Evolutionary conservation across 1,140 invertebrate species (phyloP), one percentile per base, ranked within the genome.

Genomic region (Tetraneura akinire): DNA sequence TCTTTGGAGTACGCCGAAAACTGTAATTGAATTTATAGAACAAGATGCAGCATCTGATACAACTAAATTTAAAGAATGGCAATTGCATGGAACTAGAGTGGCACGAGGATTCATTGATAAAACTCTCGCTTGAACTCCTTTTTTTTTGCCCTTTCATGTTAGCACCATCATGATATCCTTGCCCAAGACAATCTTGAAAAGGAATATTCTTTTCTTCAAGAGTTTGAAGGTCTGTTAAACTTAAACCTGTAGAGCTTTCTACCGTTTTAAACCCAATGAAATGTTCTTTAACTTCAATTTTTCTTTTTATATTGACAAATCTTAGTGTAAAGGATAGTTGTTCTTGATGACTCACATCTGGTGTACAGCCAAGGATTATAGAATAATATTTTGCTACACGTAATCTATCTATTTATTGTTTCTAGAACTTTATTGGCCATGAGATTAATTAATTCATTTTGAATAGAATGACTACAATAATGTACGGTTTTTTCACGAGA

Each of bases 361-460:
- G 82, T 23, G 84, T 85, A 71, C 82, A 83, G 64, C 83, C 82
- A 60, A 84, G 80, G 47, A 84, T 83, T 37, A 85, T 82, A n/a
- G 83, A 81, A 74, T 78, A 85, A 82, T 84, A 84, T 81, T 84
- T 84, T 74, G 70, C 26, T 47, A 62, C 68, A 81, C 55, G 5
- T 55, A 55, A 55, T 55, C 53, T 55, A 55, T 55, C 53, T 55
- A 55, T n/a, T 55, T 55, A 55, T 55, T 55, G 53, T 55, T 55
- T 55, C 14, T 55, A 55, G 21, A 55, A 55, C 53, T 55, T 55
- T 55, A 55, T 55, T 55, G 53, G 16, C 53, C 53, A 55, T 55
- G 53, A 8, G 53, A 55, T 55, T 55, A 55, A 55, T 55, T 55
- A 55, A 55, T 55, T 55, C 5, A 55, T 55, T 5, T 55, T 55